Percentiles rank a stretch among this genome's conserved stretches.
phyloP scores from a whole-genome alignment of 2,113 vertebrate species.

The Oncorhynchus tshawytscha region DNA sequence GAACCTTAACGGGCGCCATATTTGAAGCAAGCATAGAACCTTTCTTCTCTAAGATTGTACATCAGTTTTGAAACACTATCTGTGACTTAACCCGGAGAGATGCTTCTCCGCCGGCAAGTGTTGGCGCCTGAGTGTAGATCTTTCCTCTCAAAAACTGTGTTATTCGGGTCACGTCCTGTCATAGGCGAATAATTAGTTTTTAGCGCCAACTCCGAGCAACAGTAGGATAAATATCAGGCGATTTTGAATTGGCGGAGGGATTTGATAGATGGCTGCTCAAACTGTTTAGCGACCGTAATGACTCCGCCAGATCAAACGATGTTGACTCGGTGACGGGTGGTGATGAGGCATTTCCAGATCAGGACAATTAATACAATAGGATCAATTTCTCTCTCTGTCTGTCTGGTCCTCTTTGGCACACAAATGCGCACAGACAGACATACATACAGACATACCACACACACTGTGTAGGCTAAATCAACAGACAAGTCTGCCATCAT shows the following conservation, averaged over 20 bases:
- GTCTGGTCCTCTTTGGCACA: constrained; percentile 3
- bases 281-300: neutral
- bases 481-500: constrained; percentile 20
- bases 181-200: neutral
- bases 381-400: constrained; percentile 13
- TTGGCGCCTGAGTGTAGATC: neutral
- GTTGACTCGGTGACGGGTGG: neutral
- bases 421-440: neutral
- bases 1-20: too few species aligned
- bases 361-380: neutral
- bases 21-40: too few species aligned
- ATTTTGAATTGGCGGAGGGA: neutral
- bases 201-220: neutral
- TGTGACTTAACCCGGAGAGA: neutral
- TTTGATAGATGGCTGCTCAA: neutral
- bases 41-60: neutral
- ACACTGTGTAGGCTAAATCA: neutral
- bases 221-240: neutral
- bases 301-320: neutral
- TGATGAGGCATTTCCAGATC: neutral
- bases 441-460: neutral
- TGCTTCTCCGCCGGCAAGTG: neutral
- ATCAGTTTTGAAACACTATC: neutral
- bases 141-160: neutral
- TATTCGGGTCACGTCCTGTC: neutral